Conservation (phyloP, 2,888 invertebrate genomes). For the Carterocephalus palaemon region DNA sequence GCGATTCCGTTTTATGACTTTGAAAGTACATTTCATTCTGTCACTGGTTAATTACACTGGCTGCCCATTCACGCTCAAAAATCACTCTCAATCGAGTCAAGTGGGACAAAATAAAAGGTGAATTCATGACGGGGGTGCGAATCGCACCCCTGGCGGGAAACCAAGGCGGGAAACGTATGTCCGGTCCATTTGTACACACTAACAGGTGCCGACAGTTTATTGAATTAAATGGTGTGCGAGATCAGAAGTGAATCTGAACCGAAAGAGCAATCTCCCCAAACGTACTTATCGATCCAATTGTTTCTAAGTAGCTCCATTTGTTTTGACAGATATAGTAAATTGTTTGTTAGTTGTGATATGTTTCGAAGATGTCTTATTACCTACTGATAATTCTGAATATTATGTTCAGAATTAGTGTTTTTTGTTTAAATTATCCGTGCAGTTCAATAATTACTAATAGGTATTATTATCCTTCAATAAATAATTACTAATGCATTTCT, state of each 20-base stretch:
- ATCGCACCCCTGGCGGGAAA: constrained; percentile 60
- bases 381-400: no score
- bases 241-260: constrained; percentile 33
- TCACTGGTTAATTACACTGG: constrained; percentile 72
- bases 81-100: constrained; percentile 75
- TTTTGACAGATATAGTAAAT: no score
- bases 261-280: constrained; percentile 4
- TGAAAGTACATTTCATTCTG: constrained; percentile 72
- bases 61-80: constrained; percentile 76
- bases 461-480: no score
- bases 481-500: no score
- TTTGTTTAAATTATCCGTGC: no score
- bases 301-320: no score
- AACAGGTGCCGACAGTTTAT: constrained; percentile 72
- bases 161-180: constrained; percentile 72
- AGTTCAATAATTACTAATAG: no score
- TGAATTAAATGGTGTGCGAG: constrained; percentile 64
- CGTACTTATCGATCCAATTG: not conserved
- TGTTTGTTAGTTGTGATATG: no score
- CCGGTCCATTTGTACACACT: constrained; percentile 74
- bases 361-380: no score
- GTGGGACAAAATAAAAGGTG: constrained; percentile 76
- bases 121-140: constrained; percentile 71
- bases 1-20: constrained; percentile 58
- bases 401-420: no score